phyloP scores from a whole-genome alignment of 2,797 vertebrate genomes.

The Austrolebias charrua region DNA sequence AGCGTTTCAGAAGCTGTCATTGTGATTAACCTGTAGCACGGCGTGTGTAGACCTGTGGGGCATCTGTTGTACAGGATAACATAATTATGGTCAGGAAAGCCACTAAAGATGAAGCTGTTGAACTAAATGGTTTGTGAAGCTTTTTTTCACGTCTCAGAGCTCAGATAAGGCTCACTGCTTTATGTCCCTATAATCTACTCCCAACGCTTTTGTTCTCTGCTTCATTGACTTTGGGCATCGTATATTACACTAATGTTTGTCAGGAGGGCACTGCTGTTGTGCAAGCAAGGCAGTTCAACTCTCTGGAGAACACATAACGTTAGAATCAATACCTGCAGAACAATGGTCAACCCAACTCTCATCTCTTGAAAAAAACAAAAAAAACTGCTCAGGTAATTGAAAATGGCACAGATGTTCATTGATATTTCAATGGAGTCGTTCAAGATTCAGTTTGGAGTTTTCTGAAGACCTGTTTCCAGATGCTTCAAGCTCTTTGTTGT shows the following conservation, averaged over 20 bases:
- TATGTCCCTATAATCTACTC: constrained; percentile 30
- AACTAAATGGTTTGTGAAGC: constrained; percentile 23
- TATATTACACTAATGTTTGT: constrained; percentile 12
- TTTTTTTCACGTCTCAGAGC: constrained; percentile 14
- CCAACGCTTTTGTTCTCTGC: constrained; percentile 6
- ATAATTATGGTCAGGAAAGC: constrained; percentile 14
- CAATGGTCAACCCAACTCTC: neutral
- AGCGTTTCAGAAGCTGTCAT: neutral
- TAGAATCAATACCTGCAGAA: constrained; percentile 9
- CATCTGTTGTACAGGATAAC: constrained; percentile 3
- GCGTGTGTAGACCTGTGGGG: constrained; percentile 7
- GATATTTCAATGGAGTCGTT: constrained; percentile 25
- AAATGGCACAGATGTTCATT: constrained; percentile 36
- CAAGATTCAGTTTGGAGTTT: constrained; percentile 27
- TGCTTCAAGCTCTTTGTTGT: constrained; percentile 23
- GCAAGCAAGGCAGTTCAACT: neutral
- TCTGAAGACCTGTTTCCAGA: constrained; percentile 28
- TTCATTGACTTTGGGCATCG: constrained; percentile 5
- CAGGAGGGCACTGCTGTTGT: constrained; percentile 13
- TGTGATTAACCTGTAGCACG: constrained; percentile 3
- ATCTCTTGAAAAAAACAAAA: constrained; percentile 8
- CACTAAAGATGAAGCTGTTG: constrained; percentile 12
- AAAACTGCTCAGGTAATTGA: constrained; percentile 25
- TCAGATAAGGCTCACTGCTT: constrained; percentile 2
- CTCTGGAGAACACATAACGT: neutral